These are phyloP conservation scores for Typhlomys cinereus DNA, from an alignment of 2,113 vertebrate genomes.

Conservation along the genomic window DNA sequence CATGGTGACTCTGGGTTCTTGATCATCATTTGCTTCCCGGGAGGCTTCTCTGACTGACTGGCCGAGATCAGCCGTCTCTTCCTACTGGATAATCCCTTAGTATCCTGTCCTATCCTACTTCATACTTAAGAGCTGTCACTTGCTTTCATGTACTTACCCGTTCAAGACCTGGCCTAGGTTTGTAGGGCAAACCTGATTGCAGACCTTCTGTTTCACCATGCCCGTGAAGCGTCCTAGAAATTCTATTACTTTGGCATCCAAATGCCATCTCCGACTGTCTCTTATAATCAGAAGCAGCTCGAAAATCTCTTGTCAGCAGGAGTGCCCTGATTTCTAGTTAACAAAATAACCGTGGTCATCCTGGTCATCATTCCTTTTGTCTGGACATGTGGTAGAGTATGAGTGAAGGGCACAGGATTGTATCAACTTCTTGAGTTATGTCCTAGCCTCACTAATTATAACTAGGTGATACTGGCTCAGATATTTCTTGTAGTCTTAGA, in stretches of 20 bases:
- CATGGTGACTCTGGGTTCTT: neutral
- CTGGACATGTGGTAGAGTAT: neutral
- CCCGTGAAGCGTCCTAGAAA: conserved; percentile 43
- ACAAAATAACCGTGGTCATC: neutral
- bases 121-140: neutral
- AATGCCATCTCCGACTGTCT: conserved; percentile 5
- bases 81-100: too few species aligned
- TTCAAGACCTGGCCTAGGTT: neutral
- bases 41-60: neutral
- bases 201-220: conserved; percentile 13
- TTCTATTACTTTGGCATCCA: conserved; percentile 33
- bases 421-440: neutral
- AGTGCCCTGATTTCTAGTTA: conserved; percentile 46
- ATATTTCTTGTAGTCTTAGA: neutral
- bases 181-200: neutral
- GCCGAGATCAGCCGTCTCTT: neutral
- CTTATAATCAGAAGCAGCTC: conserved; percentile 31
- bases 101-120: neutral
- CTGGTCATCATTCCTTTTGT: neutral
- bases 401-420: neutral
- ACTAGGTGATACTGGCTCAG: neutral
- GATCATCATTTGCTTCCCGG: neutral
- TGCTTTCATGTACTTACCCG: neutral
- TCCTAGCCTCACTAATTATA: neutral
- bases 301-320: conserved; percentile 23